Evolutionary conservation across 2,113 vertebrate species (phyloP), one percentile per base, ranked within the genome.

Genomic region (Mystacornis crossleyi): DNA sequence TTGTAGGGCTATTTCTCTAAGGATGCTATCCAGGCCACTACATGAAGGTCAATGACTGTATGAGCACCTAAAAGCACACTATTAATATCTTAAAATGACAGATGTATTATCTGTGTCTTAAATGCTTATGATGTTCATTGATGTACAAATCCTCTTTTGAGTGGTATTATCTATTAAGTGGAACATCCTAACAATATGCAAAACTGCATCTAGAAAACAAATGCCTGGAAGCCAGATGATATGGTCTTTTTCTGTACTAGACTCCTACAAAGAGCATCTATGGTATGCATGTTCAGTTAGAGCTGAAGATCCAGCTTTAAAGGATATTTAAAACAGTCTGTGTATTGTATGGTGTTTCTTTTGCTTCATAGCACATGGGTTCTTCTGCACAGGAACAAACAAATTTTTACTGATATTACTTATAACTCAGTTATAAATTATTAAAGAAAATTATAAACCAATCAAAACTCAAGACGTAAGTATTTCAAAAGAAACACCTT

Each of bases 61-160:
- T 3, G 5, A 86, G n/a, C 60, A 67, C 12, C 53, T 88, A 92
- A 90, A 88, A 92, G n/a, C 20, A 3, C 20, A 18, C 69, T 57
- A 78, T 81, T 77, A 82, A 78, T 86, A 89, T 79, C 87, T 94
- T 66, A 64, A 92, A 93, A 65, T 40, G n/a, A 89, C 69, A 90
- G 72, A 88, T 2, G 29, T 47, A 62, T 78, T 81, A 82, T 82
- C 42, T n/a, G 4, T n/a, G 20, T 92, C 58, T 96, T 86, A 90
- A 83, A 90, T 25, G 64, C 81, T 95, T 70, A 51, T 43, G 34
- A 85, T 15, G 18, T 34, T 89, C 75, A 74, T n/a, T 91, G 82
- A 90, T 34, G 80, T 48, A 74, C 18, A 90, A 95, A 94, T 94
- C 95, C 92, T 90, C 85, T 90, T 89, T 31, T 48, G 58, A 78